A percentile compares a stretch with the other conserved stretches of the same genome.
Conservation (phyloP, 1,140 invertebrate genomes). For the Anastrepha obliqua region DNA sequence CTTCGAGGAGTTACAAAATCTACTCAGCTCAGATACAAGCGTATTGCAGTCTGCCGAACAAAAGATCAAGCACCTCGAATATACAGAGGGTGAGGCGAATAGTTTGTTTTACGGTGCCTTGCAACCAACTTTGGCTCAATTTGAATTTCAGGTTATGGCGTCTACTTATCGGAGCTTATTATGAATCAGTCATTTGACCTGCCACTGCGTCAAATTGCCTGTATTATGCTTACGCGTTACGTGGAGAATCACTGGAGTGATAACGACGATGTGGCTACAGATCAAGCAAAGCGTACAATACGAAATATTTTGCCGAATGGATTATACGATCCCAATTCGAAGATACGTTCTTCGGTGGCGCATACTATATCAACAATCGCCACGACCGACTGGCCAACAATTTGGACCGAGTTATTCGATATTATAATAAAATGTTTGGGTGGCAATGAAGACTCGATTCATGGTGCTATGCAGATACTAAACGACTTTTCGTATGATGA, state of each 20-base stretch:
- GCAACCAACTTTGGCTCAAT: neutral
- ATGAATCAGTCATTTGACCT: constrained; percentile 81
- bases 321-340: constrained; percentile 83
- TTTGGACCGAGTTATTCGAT: constrained; percentile 85
- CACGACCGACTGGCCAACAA: constrained; percentile 87
- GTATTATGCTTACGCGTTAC: constrained; percentile 85
- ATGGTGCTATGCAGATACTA: constrained; percentile 87
- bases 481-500: constrained; percentile 85
- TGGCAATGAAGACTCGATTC: constrained; percentile 79
- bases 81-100: constrained; percentile 69
- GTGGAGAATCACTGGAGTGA: constrained; percentile 83
- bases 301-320: constrained; percentile 82
- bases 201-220: constrained; percentile 82
- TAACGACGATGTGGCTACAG: constrained; percentile 76
- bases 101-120: neutral
- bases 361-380: constrained; percentile 86
- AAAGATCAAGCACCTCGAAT: constrained; percentile 70
- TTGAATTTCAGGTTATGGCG: constrained; percentile 79
- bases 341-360: constrained; percentile 82
- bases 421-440: constrained; percentile 81
- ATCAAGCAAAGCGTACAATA: constrained; percentile 79
- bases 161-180: constrained; percentile 84
- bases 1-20: constrained; percentile 71
- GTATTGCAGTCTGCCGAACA: constrained; percentile 67
- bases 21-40: constrained; percentile 67